Evolutionary conservation across 2,113 vertebrate species (phyloP).

Genomic region (Etheostoma spectabile): DNA sequence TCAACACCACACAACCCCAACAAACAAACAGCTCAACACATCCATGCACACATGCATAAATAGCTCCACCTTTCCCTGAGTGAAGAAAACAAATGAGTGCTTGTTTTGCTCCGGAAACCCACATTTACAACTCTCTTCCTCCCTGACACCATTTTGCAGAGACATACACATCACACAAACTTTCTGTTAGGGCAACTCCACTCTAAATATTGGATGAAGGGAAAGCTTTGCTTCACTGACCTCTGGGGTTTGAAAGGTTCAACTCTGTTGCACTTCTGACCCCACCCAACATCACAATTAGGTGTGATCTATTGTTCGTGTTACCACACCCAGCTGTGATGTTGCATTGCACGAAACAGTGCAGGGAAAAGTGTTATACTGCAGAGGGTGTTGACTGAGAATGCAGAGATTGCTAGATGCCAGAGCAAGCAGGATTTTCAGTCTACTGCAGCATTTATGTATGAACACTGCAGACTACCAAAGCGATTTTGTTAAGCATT

Average conservation of each 20-base stretch:
- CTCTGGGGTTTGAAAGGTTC: background rate
- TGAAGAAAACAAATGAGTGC: constrained; percentile 73
- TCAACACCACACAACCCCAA: constrained; percentile 27
- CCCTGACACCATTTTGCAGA: constrained; percentile 68
- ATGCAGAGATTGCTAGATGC: background rate
- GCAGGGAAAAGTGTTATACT: background rate
- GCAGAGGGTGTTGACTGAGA: background rate
- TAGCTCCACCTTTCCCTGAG: constrained; percentile 46
- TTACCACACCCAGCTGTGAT: constrained; percentile 17
- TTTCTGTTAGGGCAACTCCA: background rate
- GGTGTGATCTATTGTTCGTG: constrained; percentile 7
- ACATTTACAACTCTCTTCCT: constrained; percentile 86
- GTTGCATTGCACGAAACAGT: background rate
- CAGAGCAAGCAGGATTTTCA: background rate
- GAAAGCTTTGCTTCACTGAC: constrained; percentile 7
- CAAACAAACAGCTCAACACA: constrained; percentile 43
- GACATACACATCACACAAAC: constrained; percentile 14
- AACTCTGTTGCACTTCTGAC: constrained; percentile 18
- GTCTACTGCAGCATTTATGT: background rate
- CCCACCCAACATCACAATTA: background rate
- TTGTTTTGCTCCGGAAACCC: constrained; percentile 78
- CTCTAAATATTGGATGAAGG: no score
- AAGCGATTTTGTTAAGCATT: background rate
- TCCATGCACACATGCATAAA: constrained; percentile 23
- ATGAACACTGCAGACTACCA: background rate